Percentiles rank a stretch among this genome's conserved stretches.
Evolutionary conservation across 2,797 vertebrate genomes (phyloP).

Genomic region (Setipinna tenuifilis): DNA sequence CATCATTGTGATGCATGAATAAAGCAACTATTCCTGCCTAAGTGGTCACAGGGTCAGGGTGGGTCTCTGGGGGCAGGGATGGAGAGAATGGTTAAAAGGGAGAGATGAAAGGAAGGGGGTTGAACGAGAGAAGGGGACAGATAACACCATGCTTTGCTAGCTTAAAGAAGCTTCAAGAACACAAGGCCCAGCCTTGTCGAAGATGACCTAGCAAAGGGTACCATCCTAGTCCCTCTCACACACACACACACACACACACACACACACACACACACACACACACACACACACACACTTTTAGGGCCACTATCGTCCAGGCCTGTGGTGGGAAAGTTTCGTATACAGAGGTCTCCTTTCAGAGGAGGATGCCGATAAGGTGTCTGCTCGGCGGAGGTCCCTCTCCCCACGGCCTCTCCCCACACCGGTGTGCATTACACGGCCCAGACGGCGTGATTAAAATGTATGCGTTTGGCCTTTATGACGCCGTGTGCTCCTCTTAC

Average conservation of each 20-base stretch:
- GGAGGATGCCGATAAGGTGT: not conserved
- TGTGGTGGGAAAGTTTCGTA: constrained; percentile 18
- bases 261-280: constrained; percentile 10
- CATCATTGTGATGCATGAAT: constrained; percentile 8
- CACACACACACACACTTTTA: not conserved
- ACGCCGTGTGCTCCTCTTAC: constrained; percentile 6
- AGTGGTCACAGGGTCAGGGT: not conserved
- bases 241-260: not conserved
- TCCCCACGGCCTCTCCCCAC: not conserved
- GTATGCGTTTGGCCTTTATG: constrained; percentile 8
- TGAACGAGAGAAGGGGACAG: not conserved
- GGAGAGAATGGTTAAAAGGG: not conserved
- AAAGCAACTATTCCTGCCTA: not conserved
- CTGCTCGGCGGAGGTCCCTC: not conserved
- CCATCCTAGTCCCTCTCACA: not conserved
- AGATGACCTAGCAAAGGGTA: not conserved
- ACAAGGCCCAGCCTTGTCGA: not conserved
- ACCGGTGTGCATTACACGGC: constrained; percentile 1
- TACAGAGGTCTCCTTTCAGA: constrained; percentile 22
- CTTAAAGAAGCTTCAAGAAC: not conserved
- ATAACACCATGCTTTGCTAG: not conserved
- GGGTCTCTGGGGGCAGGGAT: not conserved
- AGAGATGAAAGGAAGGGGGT: not conserved
- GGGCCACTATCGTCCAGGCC: not conserved
- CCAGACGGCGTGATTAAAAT: not conserved